These are phyloP conservation scores for Dicycla oo DNA, from an alignment of 2,888 invertebrate species.

Conservation along the genomic window DNA sequence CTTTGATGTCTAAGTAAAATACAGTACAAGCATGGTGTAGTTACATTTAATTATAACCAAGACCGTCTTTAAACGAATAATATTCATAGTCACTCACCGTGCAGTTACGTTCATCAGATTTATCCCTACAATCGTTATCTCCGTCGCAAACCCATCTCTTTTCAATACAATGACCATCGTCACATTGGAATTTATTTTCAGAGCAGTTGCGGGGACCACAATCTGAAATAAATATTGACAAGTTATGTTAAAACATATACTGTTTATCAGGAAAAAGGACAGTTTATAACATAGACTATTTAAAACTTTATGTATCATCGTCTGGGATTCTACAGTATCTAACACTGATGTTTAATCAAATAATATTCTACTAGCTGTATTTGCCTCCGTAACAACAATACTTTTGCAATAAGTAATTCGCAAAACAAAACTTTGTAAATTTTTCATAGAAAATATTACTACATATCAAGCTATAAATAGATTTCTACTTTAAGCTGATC, in stretches of 20 bases:
- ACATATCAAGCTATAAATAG: no score
- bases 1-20: background rate
- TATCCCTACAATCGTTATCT: slow-evolving; percentile 94
- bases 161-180: slow-evolving; percentile 93
- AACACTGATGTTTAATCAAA: background rate
- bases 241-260: background rate
- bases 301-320: background rate
- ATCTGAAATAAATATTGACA: slow-evolving; percentile 71
- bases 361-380: background rate
- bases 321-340: background rate
- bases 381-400: background rate
- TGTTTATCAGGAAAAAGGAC: background rate
- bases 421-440: background rate
- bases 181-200: slow-evolving; percentile 92
- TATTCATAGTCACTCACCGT: slow-evolving; percentile 71
- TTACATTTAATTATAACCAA: background rate
- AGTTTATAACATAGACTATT: background rate
- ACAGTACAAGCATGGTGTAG: background rate
- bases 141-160: slow-evolving; percentile 94
- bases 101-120: slow-evolving; percentile 93
- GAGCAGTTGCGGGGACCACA: slow-evolving; percentile 83
- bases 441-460: background rate
- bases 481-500: no score
- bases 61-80: background rate
- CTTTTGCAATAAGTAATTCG: background rate